Evolutionary conservation across 2,113 vertebrate genomes (phyloP).

Genomic region (Arenaria interpres): DNA sequence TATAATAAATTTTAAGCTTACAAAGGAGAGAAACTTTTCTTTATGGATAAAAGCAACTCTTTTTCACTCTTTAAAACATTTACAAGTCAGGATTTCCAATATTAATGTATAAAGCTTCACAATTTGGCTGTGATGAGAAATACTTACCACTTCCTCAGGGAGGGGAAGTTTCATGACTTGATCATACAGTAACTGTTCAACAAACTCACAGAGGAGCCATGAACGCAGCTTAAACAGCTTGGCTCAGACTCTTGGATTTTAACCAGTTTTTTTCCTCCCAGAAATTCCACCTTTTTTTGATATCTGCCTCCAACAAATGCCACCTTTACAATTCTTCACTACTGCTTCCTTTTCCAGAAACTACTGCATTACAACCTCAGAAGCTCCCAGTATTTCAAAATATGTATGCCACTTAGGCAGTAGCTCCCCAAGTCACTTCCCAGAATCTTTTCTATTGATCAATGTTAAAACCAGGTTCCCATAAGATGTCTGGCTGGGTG

Average conservation of each 20-base stretch:
- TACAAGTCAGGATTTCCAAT: not conserved
- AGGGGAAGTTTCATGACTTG: not conserved
- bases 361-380: not conserved
- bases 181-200: not conserved
- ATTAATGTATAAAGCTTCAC: not conserved
- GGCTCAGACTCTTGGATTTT: not conserved
- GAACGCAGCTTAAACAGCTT: not conserved
- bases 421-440: not conserved
- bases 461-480: not conserved
- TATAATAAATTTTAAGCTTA: not conserved
- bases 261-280: not conserved
- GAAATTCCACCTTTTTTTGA: not conserved
- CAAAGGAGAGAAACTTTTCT: not conserved
- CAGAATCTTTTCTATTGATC: constrained; percentile 3
- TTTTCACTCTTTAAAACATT: not conserved
- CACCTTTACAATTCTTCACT: not conserved
- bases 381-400: not conserved
- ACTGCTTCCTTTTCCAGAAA: not conserved
- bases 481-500: not conserved
- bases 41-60: not conserved
- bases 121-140: not conserved
- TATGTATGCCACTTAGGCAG: not conserved
- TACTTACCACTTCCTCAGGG: not conserved
- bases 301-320: not conserved
- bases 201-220: not conserved